phyloP scores from a whole-genome alignment of 2,797 vertebrate genomes.

The Harpagifer antarcticus region DNA sequence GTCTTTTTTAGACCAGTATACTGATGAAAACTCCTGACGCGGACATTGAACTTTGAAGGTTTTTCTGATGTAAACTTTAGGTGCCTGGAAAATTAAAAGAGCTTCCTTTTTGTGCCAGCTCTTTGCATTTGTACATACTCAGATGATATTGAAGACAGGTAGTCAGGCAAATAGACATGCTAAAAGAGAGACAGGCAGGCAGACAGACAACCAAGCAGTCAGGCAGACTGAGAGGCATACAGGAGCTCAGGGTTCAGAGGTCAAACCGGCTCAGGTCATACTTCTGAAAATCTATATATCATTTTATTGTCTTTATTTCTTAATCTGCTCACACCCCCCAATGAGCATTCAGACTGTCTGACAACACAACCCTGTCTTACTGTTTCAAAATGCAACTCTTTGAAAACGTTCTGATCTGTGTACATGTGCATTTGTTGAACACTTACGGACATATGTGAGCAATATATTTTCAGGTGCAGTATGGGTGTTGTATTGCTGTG shows the following conservation, averaged over 20 bases:
- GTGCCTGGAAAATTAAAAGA: background rate
- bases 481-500: slow-evolving; percentile 42
- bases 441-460: slow-evolving; percentile 16
- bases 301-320: slow-evolving; percentile 32
- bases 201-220: slow-evolving; percentile 45
- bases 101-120: slow-evolving; percentile 33
- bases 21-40: slow-evolving; percentile 2
- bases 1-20: slow-evolving; percentile 6
- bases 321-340: background rate
- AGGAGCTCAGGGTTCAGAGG: slow-evolving; percentile 64
- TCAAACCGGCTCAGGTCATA: slow-evolving; percentile 58
- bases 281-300: slow-evolving; percentile 34
- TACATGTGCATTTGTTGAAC: slow-evolving; percentile 28
- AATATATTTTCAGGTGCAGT: slow-evolving; percentile 47
- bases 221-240: slow-evolving; percentile 56
- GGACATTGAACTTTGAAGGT: slow-evolving; percentile 1
- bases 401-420: slow-evolving; percentile 42
- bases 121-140: slow-evolving; percentile 38
- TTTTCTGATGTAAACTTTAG: background rate
- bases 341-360: slow-evolving; percentile 1
- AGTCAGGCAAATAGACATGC: slow-evolving; percentile 22
- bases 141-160: slow-evolving; percentile 49
- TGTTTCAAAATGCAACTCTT: slow-evolving; percentile 29
- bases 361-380: slow-evolving; percentile 3
- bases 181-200: slow-evolving; percentile 41